Conservation (phyloP, 2,113 vertebrate genomes). For the Sigmodon hispidus region DNA sequence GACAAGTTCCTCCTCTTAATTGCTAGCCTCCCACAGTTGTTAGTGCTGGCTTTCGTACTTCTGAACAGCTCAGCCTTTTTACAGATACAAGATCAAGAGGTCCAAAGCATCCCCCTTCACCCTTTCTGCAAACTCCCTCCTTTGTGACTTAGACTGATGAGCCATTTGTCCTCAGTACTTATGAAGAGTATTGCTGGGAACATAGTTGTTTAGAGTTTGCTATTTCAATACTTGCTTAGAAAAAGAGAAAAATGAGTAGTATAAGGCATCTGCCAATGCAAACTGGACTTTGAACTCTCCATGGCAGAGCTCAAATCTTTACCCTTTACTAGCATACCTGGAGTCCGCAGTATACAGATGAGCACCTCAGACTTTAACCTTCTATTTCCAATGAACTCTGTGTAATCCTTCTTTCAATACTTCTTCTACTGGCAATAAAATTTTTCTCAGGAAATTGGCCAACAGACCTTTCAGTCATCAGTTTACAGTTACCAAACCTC, state of each 20-base stretch:
- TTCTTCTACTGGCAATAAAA: slow-evolving; percentile 50
- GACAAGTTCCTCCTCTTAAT: neutral
- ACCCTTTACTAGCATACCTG: neutral
- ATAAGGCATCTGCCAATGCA: neutral
- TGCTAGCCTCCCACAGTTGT: neutral
- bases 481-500: slow-evolving; percentile 30
- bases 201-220: slow-evolving; percentile 28
- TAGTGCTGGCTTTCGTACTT: neutral
- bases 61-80: neutral
- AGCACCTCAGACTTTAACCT: neutral
- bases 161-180: slow-evolving; percentile 28
- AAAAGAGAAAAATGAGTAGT: neutral
- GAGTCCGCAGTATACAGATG: neutral
- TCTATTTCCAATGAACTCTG: slow-evolving; percentile 13
- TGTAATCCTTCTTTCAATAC: neutral
- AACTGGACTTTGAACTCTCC: neutral
- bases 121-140: neutral
- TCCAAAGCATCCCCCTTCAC: neutral
- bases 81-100: neutral
- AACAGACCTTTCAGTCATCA: neutral
- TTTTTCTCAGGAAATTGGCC: slow-evolving; percentile 41
- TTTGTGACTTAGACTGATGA: slow-evolving; percentile 2
- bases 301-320: neutral
- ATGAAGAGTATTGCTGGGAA: slow-evolving; percentile 27
- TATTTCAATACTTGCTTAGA: neutral